Conservation (phyloP, 2,888 invertebrate species). For the Venusia cambrica region DNA sequence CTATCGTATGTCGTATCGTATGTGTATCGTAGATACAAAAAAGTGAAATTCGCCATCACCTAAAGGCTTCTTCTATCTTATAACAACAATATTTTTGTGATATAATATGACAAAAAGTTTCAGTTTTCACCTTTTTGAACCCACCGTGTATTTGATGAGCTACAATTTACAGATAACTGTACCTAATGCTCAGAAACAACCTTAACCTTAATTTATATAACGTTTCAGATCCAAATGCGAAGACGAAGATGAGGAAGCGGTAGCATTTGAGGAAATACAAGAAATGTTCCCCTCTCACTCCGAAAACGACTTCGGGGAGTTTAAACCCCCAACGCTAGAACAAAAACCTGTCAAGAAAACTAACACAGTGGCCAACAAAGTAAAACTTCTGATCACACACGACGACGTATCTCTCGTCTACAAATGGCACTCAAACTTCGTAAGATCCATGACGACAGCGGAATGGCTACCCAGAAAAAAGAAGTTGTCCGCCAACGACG, state of each 20-base stretch:
- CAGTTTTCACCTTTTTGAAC: no score
- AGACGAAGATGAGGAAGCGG: constrained; percentile 85
- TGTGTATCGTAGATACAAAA: no score
- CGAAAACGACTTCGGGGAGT: constrained; percentile 86
- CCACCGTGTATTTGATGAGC: no score
- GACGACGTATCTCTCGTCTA: constrained; percentile 82
- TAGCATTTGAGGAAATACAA: constrained; percentile 83
- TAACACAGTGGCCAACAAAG: constrained; percentile 41
- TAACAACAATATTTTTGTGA: no score
- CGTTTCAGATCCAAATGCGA: constrained; percentile 81
- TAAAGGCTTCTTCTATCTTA: no score
- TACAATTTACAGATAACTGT: no score
- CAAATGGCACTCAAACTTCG: constrained; percentile 82
- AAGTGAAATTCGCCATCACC: no score
- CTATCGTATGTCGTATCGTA: no score
- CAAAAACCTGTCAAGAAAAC: constrained; percentile 57
- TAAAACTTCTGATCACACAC: constrained; percentile 56
- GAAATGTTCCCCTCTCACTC: constrained; percentile 86
- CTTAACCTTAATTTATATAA: not conserved
- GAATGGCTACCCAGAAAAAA: constrained; percentile 81
- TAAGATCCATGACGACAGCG: constrained; percentile 78
- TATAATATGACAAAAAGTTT: no score
- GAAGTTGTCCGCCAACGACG: constrained; percentile 63
- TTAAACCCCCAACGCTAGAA: constrained; percentile 77
- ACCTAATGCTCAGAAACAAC: no score